Evolutionary conservation across 1,140 invertebrate genomes (phyloP).

Genomic region (Ctenoplectra terminalis): DNA sequence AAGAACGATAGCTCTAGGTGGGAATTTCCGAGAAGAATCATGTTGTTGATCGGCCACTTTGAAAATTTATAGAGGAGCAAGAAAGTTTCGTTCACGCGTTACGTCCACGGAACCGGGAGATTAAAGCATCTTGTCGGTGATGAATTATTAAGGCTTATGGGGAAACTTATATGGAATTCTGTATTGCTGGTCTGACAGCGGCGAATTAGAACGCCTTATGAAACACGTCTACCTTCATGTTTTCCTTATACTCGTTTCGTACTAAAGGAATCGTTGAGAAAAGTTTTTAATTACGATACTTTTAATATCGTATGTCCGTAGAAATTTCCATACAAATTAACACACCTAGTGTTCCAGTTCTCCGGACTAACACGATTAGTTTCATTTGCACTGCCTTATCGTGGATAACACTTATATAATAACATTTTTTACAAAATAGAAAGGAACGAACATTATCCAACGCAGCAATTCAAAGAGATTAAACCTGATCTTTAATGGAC

Average conservation of each 20-base stretch:
- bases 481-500: neutral
- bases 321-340: too few species aligned
- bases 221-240: neutral
- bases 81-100: neutral
- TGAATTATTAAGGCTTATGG: constrained; percentile 40
- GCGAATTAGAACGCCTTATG: constrained; percentile 16
- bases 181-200: neutral
- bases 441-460: neutral
- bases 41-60: neutral
- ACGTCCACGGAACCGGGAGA: neutral
- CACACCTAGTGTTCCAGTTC: too few species aligned
- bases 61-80: constrained; percentile 2
- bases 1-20: too few species aligned
- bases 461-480: neutral
- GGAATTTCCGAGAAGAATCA: neutral
- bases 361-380: too few species aligned
- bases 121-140: constrained; percentile 15
- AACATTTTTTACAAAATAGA: too few species aligned
- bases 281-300: too few species aligned
- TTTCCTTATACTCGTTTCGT: neutral
- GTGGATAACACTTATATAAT: too few species aligned
- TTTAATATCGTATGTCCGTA: too few species aligned
- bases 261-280: neutral
- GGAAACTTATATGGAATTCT: constrained; percentile 47
- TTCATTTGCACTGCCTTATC: too few species aligned